Evolutionary conservation across 2,113 vertebrate species (phyloP), one percentile per base, ranked within the genome.

Genomic region (Mesembrinibis cayennensis): DNA sequence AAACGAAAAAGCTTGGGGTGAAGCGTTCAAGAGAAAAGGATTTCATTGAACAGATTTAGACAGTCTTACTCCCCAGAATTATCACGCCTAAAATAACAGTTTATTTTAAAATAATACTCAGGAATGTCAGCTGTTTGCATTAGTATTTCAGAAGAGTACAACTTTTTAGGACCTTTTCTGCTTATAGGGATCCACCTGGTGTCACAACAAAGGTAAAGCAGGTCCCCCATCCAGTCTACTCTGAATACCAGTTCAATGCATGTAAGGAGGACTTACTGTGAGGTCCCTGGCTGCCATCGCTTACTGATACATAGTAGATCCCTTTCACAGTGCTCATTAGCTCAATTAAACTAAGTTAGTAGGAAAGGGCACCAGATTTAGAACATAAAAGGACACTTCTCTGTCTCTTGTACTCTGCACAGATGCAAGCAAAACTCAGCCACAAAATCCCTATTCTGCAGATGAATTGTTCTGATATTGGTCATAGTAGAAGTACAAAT

Each of bases 1-100:
- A 86, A 89, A 74, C 10, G 1, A 74, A 79, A 86, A 63, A 56
- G 36, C 11, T 66, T 70, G 36, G 7, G 18, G 7, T 40, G 15
- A 66, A 45, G 22, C 3, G 13, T 18, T 86, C 30, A 88, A 55
- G 70, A 79, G 18, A 88, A 78, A 87, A 85, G n/a, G 20, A 36
- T n/a, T 72, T 40, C 0, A 0, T 47, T 69, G n/a, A 71, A 71
- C 0, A 0, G 30, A 77, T 71, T 82, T 74, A 89, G 50, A 74
- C 44, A 90, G 38, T 47, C 14, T 56, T 40, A 69, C 3, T 90
- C 22, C 26, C 56, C 58, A 67, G 18, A 91, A 74, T 50, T 66
- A 55, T 21, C 25, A 47, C 20, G 40, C 32, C 59, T 71, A 58
- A 86, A 83, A 26, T 26, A 90, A 45, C 13, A 55, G 13, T 23